A percentile compares a stretch with the other conserved stretches of the same genome.
Conservation (phyloP, 2,797 vertebrate species). For the Pseudotriccus pelzelni region DNA sequence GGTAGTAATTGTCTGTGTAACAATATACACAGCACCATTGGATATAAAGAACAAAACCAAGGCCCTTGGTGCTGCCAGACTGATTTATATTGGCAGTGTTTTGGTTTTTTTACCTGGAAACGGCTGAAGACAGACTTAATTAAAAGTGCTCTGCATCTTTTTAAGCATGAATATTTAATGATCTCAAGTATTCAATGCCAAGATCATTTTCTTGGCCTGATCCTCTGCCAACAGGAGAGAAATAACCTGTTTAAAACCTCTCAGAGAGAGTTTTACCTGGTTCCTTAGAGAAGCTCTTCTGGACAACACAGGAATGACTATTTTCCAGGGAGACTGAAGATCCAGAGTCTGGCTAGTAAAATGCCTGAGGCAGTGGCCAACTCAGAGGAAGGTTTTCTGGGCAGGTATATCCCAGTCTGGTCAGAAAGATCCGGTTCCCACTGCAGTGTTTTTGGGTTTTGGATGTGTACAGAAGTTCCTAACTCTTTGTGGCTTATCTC, state of each 20-base stretch:
- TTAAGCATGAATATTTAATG: not conserved
- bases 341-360: not conserved
- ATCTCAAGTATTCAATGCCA: not conserved
- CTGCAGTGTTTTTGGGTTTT: rapidly evolving
- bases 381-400: not conserved
- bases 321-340: not conserved
- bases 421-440: not conserved
- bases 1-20: not conserved
- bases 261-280: not conserved
- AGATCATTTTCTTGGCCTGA: not conserved
- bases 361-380: not conserved
- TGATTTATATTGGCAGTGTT: not conserved
- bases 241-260: not conserved
- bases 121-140: not conserved
- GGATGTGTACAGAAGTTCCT: not conserved
- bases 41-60: not conserved
- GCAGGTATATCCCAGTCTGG: not conserved
- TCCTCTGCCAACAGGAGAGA: not conserved
- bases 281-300: not conserved
- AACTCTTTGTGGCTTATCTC: not conserved
- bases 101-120: not conserved
- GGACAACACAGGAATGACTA: not conserved
- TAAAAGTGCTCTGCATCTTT: not conserved
- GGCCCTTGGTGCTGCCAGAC: not conserved
- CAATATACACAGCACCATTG: not conserved